A percentile compares a stretch with the other conserved stretches of the same genome.
Evolutionary conservation across 2,113 vertebrate genomes (phyloP).

Genomic region (Riparia riparia): DNA sequence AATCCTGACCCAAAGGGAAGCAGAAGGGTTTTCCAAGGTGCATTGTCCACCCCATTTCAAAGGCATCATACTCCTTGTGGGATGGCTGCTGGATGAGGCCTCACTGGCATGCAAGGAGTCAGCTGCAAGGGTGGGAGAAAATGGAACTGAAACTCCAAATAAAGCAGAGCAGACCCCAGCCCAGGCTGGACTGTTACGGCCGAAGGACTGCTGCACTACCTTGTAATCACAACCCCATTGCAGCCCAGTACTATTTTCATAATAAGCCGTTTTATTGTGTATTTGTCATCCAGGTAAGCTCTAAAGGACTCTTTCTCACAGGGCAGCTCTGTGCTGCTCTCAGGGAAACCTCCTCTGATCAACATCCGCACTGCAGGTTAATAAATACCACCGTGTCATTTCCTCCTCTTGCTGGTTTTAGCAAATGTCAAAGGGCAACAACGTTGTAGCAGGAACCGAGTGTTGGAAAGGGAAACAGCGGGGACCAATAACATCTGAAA

Average conservation of each 20-base stretch:
- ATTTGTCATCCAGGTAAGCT: not conserved
- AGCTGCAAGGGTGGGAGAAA: not conserved
- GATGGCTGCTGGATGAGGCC: not conserved
- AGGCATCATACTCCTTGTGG: not conserved
- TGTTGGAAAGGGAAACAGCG: not conserved
- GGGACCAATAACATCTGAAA: not conserved
- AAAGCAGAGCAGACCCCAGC: not conserved
- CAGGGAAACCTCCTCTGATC: not conserved
- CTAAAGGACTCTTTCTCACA: not conserved
- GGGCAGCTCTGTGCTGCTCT: not conserved
- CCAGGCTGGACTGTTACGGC: not conserved
- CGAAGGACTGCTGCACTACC: not conserved
- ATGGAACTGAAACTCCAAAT: not conserved
- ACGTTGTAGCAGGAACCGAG: not conserved
- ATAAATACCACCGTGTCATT: constrained; percentile 3
- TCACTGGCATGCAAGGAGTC: not conserved
- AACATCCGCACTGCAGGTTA: not conserved
- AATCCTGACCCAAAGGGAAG: not conserved
- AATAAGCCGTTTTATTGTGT: not conserved
- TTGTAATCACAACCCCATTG: not conserved
- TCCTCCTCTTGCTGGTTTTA: constrained; percentile 11
- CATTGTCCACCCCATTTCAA: not conserved
- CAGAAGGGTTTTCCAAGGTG: not conserved
- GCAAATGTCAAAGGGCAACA: not conserved
- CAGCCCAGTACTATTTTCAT: not conserved